Conservation (phyloP, 1,140 invertebrate species). For the Brachionus rotundiformis region DNA sequence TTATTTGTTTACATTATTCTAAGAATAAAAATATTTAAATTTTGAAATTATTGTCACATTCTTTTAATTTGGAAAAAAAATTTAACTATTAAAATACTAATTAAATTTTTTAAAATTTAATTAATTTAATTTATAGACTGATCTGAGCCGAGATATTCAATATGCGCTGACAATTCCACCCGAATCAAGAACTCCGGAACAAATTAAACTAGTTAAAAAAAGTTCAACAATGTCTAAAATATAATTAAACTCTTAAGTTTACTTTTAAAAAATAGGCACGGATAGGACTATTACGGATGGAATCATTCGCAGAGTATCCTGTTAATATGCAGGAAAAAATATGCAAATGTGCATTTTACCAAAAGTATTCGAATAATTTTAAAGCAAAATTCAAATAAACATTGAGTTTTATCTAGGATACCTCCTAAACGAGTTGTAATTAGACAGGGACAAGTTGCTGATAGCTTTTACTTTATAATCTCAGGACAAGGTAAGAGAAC, state of each 20-base stretch:
- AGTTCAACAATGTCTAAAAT: neutral
- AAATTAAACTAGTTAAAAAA: conserved; percentile 59
- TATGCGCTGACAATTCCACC: conserved; percentile 57
- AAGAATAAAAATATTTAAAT: too few species aligned
- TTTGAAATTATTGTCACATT: too few species aligned
- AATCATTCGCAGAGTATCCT: conserved; percentile 58
- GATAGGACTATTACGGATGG: conserved; percentile 56
- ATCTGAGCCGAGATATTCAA: conserved; percentile 59
- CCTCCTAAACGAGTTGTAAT: conserved; percentile 57
- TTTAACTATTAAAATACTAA: too few species aligned
- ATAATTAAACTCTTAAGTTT: neutral
- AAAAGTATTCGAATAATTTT: conserved; percentile 56
- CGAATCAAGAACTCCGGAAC: conserved; percentile 57
- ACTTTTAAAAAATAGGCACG: conserved; percentile 54
- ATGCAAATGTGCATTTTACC: conserved; percentile 58
- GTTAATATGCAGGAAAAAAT: conserved; percentile 58
- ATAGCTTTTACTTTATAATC: conserved; percentile 60
- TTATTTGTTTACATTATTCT: too few species aligned
- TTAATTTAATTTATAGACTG: conserved; percentile 55
- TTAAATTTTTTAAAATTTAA: neutral
- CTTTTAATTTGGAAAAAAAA: too few species aligned
- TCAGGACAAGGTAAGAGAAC: conserved; percentile 55
- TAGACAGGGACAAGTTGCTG: conserved; percentile 58
- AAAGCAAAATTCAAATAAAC: neutral
- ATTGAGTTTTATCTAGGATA: conserved; percentile 54